phyloP scores from a whole-genome alignment of 2,113 vertebrate genomes.

The Pica pica region DNA sequence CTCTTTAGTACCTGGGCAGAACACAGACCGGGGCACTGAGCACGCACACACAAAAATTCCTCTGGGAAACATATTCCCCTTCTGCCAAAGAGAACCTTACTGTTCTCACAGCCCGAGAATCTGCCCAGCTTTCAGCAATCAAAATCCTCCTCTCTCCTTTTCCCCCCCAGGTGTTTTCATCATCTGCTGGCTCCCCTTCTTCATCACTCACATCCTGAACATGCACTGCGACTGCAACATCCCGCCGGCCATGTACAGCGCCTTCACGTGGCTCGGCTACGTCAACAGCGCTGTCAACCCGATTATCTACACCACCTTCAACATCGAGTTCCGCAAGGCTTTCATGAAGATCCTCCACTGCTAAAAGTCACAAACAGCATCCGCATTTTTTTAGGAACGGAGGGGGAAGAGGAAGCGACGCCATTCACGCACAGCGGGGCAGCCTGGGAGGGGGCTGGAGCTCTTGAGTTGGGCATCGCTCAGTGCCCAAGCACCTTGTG shows the following conservation, averaged over 20 bases:
- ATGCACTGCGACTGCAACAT: conserved; percentile 94
- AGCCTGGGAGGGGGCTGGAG: neutral
- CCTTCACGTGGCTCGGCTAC: conserved; percentile 97
- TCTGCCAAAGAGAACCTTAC: neutral
- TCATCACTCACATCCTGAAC: conserved; percentile 98
- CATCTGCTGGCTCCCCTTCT: conserved; percentile 98
- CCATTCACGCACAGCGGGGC: neutral
- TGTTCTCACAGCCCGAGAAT: neutral
- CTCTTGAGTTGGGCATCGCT: neutral
- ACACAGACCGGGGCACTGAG: neutral
- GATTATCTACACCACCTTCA: conserved; percentile 98
- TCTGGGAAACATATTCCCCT: neutral
- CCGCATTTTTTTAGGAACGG: neutral
- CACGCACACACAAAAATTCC: neutral
- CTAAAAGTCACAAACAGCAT: conserved; percentile 61
- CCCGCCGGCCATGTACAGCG: conserved; percentile 90
- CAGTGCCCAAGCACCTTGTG: neutral
- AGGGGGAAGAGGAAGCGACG: neutral
- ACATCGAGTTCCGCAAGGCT: conserved; percentile 96
- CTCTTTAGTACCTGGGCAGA: neutral
- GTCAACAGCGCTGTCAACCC: conserved; percentile 98
- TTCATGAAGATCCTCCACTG: conserved; percentile 98
- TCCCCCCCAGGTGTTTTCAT: conserved; percentile 89
- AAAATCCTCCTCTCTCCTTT: neutral
- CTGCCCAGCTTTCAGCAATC: neutral